Base-by-base conservation (phyloP, 2,888 invertebrate species). In the Melanargia galathea region DNA sequence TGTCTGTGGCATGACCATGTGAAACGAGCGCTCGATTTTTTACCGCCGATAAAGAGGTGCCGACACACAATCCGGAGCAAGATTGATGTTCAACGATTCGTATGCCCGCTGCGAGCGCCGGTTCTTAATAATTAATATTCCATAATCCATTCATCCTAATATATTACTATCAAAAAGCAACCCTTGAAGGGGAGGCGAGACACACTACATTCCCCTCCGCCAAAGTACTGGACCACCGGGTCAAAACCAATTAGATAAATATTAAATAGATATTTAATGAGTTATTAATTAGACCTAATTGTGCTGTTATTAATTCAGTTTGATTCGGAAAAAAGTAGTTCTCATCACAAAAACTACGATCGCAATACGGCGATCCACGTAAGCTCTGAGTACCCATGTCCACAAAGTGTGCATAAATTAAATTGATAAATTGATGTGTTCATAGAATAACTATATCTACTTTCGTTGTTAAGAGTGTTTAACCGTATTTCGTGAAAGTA, bases 21-120 rank as follows among this genome's bases (percentile, higher is more conserved):
- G 91, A 91, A 91, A 84, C 81, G 82, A 78, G 71, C 77, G 81
- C 79, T 74, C 83, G 82, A 82, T 83, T 87, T 89, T 87, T 86
- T 80, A 79, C 81, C 74, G 69, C 71, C 81, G 87, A 84, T 90
- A 90, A 90, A 90, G 89, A 90, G 87, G 86, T 84, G 91, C 91
- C 89, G 90, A 89, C 90, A 79, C 77, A 83, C 82, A 78, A 80
- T 81, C 80, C 82, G 80, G 80, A 79, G 75, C 81, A 77, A 89
- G 90, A 89, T 90, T 87, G 88, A 88, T 88, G 87, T 78, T 78
- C 84, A 83, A 75, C 79, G 83, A 81, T 52, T 83, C 80, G 76
- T 83, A 83, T 80, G 70, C 87, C 88, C 82, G 90, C 88, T 86
- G 88, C 75, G 88, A 78, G 78, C 76, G 74, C 72, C 74, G 72